Percentiles rank a stretch among this genome's conserved stretches.
Conservation (phyloP, 2,113 vertebrate species). For the Pteronura brasiliensis region DNA sequence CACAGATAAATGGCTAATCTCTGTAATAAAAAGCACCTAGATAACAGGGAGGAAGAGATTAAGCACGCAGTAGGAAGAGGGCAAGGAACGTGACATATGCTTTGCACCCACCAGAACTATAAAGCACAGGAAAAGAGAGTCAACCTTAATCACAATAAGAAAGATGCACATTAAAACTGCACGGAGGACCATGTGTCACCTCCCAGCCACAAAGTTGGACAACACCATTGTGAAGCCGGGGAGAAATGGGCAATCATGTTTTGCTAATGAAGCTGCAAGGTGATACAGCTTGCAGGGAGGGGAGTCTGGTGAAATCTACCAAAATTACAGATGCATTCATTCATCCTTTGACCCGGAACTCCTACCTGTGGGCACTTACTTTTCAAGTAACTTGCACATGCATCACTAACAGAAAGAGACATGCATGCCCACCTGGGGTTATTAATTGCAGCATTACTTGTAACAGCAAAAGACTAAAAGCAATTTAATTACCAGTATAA, state of each 20-base stretch:
- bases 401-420: not conserved
- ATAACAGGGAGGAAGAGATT: not conserved
- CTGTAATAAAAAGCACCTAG: not conserved
- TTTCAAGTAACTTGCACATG: not conserved
- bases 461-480: not conserved
- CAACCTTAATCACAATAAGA: not conserved
- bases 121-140: not conserved
- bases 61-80: not conserved
- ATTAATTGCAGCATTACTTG: not conserved
- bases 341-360: not conserved
- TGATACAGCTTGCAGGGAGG: too few relatives aligned
- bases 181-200: not conserved
- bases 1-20: not conserved
- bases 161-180: not conserved
- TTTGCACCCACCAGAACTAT: not conserved
- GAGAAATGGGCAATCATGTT: not conserved
- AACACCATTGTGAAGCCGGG: not conserved
- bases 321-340: not conserved
- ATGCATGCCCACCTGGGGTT: too few relatives aligned
- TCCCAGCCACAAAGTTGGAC: not conserved
- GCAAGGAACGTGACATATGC: not conserved
- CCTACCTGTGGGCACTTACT: not conserved
- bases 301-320: too few relatives aligned
- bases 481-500: not conserved
- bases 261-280: not conserved